phyloP scores from a whole-genome alignment of 2,113 vertebrate genomes.

The Ahaetulla prasina region DNA sequence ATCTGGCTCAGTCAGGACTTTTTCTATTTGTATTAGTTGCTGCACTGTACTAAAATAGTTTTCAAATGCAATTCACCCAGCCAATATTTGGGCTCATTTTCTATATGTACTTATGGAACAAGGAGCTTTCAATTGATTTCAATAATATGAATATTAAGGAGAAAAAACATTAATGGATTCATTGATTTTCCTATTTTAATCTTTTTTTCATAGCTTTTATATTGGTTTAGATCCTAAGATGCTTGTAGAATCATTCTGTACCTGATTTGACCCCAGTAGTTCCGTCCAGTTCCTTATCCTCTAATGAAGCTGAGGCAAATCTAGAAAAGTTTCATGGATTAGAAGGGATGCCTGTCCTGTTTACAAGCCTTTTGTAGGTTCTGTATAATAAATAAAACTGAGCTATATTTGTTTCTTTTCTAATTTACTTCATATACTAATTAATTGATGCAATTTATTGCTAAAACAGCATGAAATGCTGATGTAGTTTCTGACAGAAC shows the following conservation, averaged over 20 bases:
- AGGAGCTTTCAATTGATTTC: background rate
- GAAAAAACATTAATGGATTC: background rate
- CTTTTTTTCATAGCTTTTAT: background rate
- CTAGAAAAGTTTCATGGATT: background rate
- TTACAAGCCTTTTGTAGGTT: background rate
- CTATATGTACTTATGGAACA: background rate
- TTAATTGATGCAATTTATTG: background rate
- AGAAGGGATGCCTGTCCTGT: background rate
- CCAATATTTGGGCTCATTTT: background rate
- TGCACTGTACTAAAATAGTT: constrained; percentile 4
- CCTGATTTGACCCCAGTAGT: background rate
- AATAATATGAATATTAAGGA: background rate
- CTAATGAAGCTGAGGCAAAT: background rate
- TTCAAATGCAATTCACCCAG: background rate
- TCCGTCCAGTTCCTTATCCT: background rate
- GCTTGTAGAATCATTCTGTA: background rate
- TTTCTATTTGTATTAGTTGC: constrained; percentile 1
- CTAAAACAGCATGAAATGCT: background rate
- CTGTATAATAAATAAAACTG: background rate
- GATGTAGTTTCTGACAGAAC: background rate
- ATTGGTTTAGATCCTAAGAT: background rate
- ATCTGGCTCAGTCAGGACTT: background rate
- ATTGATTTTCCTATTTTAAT: background rate
- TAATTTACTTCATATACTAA: background rate
- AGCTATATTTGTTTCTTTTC: background rate